Conservation (phyloP, 1,140 invertebrate species). For the Harpegnathos saltator region DNA sequence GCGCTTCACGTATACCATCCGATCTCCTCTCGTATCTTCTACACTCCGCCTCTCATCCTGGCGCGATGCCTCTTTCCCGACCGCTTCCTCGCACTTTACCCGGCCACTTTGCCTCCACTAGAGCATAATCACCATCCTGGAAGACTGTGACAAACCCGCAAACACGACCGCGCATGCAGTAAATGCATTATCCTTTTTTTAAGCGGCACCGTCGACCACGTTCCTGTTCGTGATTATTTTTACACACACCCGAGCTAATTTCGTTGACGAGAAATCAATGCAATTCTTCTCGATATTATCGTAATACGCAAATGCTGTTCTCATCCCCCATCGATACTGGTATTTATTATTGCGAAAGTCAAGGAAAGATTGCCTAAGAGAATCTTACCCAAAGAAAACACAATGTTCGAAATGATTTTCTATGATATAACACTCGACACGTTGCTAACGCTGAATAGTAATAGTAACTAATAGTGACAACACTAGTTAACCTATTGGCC, state of each 20-base stretch:
- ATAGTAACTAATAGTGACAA: conserved; percentile 32
- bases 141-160: conserved; percentile 68
- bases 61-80: conserved; percentile 37
- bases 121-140: conserved; percentile 73
- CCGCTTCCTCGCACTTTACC: conserved; percentile 64
- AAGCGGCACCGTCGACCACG: conserved; percentile 50
- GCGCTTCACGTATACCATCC: conserved; percentile 51
- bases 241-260: conserved; percentile 2
- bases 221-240: conserved; percentile 40
- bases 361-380: too few species aligned
- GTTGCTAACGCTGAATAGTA: neutral
- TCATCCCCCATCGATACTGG: too few species aligned
- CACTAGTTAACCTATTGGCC: conserved; percentile 45
- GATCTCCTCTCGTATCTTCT: conserved; percentile 56
- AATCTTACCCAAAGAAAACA: too few species aligned
- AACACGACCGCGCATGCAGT: conserved; percentile 56
- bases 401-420: neutral
- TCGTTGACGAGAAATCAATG: neutral
- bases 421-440: neutral
- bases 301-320: too few species aligned
- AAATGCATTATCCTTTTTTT: conserved; percentile 57
- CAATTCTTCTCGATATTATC: too few species aligned
- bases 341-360: too few species aligned
- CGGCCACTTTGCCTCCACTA: conserved; percentile 72
- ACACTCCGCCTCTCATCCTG: conserved; percentile 49